A percentile compares a stretch with the other conserved stretches of the same genome.
Conservation (phyloP, 2,888 invertebrate species). For the Hemicrepidius hirtus region DNA sequence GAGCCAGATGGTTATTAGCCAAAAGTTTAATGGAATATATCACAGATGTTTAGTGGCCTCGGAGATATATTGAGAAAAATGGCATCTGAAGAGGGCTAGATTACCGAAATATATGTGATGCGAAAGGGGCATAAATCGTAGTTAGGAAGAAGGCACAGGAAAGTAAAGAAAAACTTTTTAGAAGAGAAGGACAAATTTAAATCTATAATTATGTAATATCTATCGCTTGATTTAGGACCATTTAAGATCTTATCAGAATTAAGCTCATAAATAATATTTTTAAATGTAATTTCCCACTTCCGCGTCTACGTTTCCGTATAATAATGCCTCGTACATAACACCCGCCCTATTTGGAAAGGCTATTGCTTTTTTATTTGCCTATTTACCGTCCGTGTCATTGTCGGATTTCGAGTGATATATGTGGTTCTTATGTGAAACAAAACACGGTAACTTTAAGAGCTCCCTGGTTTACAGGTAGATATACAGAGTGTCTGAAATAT, state of each 20-base stretch:
- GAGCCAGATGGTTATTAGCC: conserved; percentile 68
- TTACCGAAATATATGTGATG: conserved; percentile 71
- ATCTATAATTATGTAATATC: conserved; percentile 58
- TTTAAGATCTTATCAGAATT: conserved; percentile 3
- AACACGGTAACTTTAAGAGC: conserved; percentile 12
- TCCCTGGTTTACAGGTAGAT: conserved; percentile 26
- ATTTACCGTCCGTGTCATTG: conserved; percentile 28
- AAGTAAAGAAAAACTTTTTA: conserved; percentile 59
- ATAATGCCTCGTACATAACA: neutral
- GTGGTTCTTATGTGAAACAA: conserved; percentile 4
- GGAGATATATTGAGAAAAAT: conserved; percentile 72
- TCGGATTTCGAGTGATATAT: conserved; percentile 16
- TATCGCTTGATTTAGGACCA: conserved; percentile 5
- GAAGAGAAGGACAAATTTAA: conserved; percentile 67
- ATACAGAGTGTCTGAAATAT: conserved; percentile 35
- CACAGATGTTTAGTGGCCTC: conserved; percentile 69
- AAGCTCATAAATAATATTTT: conserved; percentile 22
- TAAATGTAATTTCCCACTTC: conserved; percentile 1
- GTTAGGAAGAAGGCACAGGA: conserved; percentile 65
- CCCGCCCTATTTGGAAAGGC: conserved; percentile 7
- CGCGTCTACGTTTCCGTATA: neutral
- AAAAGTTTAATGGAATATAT: conserved; percentile 70
- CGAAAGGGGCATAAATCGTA: conserved; percentile 69
- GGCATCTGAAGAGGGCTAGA: conserved; percentile 70
- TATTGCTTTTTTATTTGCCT: conserved; percentile 30